Evolutionary conservation across 2,113 vertebrate species (phyloP).

Genomic region (Dendrocopos noguchii): DNA sequence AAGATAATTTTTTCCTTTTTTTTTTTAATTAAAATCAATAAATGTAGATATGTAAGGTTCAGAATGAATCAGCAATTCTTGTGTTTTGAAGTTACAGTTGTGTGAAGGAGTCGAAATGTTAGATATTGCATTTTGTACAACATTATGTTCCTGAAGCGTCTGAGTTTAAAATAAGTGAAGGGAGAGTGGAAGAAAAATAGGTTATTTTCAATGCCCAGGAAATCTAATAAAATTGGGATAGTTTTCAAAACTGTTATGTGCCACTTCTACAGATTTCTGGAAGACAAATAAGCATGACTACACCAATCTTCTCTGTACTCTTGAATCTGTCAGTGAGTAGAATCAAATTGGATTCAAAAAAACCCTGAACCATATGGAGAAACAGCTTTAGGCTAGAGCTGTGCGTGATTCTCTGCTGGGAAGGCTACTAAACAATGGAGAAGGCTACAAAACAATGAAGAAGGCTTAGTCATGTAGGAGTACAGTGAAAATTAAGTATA

Average conservation of each 20-base stretch:
- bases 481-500: not conserved
- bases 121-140: not conserved
- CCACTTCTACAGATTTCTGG: not conserved
- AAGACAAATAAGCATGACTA: not conserved
- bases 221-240: not conserved
- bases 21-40: slow-evolving; percentile 9
- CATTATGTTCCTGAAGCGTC: not conserved
- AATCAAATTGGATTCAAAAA: not conserved
- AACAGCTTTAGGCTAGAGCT: not conserved
- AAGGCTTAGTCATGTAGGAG: not conserved
- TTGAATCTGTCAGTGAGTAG: not conserved
- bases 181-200: not conserved
- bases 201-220: not conserved
- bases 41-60: not conserved
- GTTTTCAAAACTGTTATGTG: not conserved
- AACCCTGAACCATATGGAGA: not conserved
- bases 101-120: not conserved
- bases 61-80: not conserved
- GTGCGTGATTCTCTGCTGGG: not conserved
- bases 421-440: not conserved
- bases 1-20: not conserved
- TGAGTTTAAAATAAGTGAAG: not conserved
- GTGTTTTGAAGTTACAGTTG: not conserved
- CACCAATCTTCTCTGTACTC: not conserved
- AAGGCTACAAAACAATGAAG: not conserved